Percentiles rank a stretch among this genome's conserved stretches.
Evolutionary conservation across 2,888 invertebrate genomes (phyloP).

Genomic region (Anagyrus pseudococci): DNA sequence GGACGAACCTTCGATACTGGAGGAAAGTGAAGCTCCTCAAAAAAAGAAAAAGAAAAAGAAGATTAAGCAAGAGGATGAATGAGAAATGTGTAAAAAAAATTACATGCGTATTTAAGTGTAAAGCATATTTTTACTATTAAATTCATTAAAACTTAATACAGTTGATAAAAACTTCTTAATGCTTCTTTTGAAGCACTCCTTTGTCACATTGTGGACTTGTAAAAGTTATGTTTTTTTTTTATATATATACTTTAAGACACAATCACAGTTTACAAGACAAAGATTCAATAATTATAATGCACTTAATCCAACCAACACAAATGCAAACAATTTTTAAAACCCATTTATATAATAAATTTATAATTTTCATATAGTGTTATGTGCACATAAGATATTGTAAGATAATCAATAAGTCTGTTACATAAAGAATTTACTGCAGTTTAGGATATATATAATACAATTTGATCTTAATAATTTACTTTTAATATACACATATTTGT

Average conservation of each 20-base stretch:
- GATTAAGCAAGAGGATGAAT: conserved; percentile 50
- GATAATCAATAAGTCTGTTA: conserved; percentile 1
- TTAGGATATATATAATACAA: conserved; percentile 2
- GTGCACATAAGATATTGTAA: neutral
- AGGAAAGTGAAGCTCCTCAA: conserved; percentile 39
- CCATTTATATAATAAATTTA: neutral
- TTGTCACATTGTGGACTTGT: no score
- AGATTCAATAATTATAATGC: conserved; percentile 5
- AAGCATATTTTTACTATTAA: conserved; percentile 16
- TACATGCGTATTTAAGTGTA: neutral
- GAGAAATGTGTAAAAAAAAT: conserved; percentile 20
- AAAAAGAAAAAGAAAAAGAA: conserved; percentile 61
- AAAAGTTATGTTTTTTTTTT: conserved; percentile 4
- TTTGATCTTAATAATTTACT: conserved; percentile 7
- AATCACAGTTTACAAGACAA: conserved; percentile 38
- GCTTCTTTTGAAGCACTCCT: no score
- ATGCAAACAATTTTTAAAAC: conserved; percentile 14
- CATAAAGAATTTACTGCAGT: conserved; percentile 20
- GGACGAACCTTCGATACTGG: conserved; percentile 41
- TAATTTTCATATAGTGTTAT: neutral
- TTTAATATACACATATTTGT: conserved; percentile 3
- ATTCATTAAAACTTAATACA: no score
- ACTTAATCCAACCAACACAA: conserved; percentile 13
- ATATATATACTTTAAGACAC: conserved; percentile 13
- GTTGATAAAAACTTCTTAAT: no score